phyloP scores from a whole-genome alignment of 2,888 invertebrate genomes.

The Philaethria dido region DNA sequence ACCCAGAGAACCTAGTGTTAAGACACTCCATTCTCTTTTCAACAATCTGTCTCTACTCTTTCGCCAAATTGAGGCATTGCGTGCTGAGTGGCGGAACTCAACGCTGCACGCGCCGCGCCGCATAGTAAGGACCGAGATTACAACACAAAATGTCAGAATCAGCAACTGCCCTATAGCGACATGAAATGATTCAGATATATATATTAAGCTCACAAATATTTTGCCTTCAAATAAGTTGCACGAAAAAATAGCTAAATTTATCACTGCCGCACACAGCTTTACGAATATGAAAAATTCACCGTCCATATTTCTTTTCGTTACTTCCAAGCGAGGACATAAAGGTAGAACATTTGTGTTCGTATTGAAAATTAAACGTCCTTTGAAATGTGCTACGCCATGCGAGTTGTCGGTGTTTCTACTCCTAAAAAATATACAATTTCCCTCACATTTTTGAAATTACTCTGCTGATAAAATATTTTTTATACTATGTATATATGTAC shows the following conservation, averaged over 20 bases:
- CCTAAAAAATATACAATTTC: slow-evolving; percentile 1
- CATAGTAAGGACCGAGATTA: background rate
- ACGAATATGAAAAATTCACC: slow-evolving; percentile 19
- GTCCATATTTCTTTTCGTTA: slow-evolving; percentile 25
- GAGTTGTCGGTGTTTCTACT: slow-evolving; percentile 17
- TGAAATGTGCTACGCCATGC: slow-evolving; percentile 17
- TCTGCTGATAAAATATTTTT: too few relatives aligned
- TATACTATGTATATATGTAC: too few relatives aligned
- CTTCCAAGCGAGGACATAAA: slow-evolving; percentile 25
- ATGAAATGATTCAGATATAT: background rate
- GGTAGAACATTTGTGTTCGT: slow-evolving; percentile 29
- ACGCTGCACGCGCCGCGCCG: too few relatives aligned
- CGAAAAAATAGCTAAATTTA: slow-evolving; percentile 19
- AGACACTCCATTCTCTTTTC: too few relatives aligned
- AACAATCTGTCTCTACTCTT: too few relatives aligned
- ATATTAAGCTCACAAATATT: slow-evolving; percentile 3
- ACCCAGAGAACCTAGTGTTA: too few relatives aligned
- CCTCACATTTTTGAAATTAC: background rate
- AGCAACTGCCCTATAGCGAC: background rate
- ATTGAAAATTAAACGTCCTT: slow-evolving; percentile 31
- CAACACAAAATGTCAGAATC: background rate
- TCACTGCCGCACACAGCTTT: slow-evolving; percentile 9
- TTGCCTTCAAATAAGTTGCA: slow-evolving; percentile 1
- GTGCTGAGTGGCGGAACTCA: too few relatives aligned
- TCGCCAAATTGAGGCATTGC: too few relatives aligned